Evolutionary conservation across 2,797 vertebrate species (phyloP).

Genomic region (Chromis chromis): DNA sequence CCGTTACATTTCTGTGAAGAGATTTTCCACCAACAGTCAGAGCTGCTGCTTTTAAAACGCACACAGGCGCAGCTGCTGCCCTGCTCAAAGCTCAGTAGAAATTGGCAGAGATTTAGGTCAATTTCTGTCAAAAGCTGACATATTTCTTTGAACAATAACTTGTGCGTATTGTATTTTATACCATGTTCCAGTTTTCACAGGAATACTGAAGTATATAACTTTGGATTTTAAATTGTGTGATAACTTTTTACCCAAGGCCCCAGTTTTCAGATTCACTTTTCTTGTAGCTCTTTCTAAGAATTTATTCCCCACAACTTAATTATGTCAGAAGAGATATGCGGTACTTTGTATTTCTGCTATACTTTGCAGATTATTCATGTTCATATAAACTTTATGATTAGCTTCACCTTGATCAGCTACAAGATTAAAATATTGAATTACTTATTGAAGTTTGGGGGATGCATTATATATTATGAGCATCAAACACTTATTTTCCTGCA

Average conservation of each 20-base stretch:
- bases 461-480: too few species aligned
- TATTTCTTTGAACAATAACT: conserved; percentile 42
- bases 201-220: background rate
- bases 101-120: conserved; percentile 55
- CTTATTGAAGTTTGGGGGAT: too few species aligned
- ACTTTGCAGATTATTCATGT: background rate
- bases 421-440: background rate
- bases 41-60: conserved; percentile 23
- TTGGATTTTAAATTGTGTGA: conserved; percentile 3
- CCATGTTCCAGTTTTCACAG: conserved; percentile 17
- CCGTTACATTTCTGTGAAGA: conserved; percentile 52
- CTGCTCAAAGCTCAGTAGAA: conserved; percentile 31
- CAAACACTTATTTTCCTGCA: too few species aligned
- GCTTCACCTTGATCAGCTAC: background rate
- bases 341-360: background rate
- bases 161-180: conserved; percentile 6
- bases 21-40: conserved; percentile 63
- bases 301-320: background rate
- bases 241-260: background rate
- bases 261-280: background rate
- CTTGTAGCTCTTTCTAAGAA: background rate
- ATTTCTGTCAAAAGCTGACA: conserved; percentile 18
- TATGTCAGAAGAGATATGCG: background rate
- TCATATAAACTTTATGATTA: background rate
- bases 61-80: conserved; percentile 22